phyloP scores from a whole-genome alignment of 1,140 invertebrate genomes.

The Cardiocondyla obscurior region DNA sequence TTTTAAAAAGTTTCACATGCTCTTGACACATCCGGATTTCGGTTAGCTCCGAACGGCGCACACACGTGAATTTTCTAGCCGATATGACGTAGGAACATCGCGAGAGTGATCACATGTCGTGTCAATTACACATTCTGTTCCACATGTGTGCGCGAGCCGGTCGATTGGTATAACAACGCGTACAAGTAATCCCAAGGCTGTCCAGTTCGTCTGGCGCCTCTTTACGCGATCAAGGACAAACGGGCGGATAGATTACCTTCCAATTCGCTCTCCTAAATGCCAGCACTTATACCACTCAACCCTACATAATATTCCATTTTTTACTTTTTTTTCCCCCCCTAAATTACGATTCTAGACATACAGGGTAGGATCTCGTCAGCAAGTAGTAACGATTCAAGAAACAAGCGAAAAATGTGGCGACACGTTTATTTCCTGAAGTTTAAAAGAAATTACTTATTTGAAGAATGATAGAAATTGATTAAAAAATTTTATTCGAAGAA shows the following conservation, averaged over 20 bases:
- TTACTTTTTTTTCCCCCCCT: not conserved
- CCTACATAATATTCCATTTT: not conserved
- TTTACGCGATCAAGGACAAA: conserved; percentile 3
- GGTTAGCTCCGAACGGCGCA: not conserved
- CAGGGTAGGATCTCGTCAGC: not conserved
- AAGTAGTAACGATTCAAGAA: not conserved
- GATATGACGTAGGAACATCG: not conserved
- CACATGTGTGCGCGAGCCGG: not conserved
- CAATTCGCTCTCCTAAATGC: not conserved
- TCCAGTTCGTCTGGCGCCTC: conserved; percentile 55
- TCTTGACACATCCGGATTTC: conserved; percentile 15
- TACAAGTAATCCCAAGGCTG: conserved; percentile 71
- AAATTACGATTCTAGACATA: not conserved
- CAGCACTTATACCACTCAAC: not conserved
- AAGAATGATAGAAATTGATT: not conserved
- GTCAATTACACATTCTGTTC: not conserved
- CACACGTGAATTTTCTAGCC: not conserved
- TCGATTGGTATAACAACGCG: conserved; percentile 43
- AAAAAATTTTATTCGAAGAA: no score
- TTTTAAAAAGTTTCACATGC: not conserved
- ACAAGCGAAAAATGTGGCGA: not conserved
- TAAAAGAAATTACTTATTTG: not conserved
- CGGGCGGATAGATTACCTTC: not conserved
- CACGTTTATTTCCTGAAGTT: not conserved
- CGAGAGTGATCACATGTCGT: not conserved